phyloP scores from a whole-genome alignment of 2,888 invertebrate species.

The Caenorhabditis japonica region DNA sequence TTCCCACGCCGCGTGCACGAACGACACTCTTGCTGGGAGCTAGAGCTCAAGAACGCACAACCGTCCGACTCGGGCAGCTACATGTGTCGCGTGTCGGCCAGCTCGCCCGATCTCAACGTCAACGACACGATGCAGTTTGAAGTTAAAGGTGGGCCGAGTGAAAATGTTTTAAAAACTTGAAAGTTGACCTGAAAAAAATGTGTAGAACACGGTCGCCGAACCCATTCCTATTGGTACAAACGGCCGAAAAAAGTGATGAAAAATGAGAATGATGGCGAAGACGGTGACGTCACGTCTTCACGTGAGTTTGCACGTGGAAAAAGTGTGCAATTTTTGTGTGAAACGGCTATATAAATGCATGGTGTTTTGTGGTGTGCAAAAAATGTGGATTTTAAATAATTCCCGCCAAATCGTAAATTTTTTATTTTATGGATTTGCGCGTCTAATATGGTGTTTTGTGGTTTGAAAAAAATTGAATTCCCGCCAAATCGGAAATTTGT shows the following conservation, averaged over 20 bases:
- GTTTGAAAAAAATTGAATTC: too few species aligned
- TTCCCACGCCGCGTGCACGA: slow-evolving; percentile 29
- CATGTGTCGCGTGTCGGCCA: slow-evolving; percentile 64
- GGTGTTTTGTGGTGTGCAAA: too few species aligned
- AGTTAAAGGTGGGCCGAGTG: slow-evolving; percentile 75
- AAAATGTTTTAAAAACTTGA: too few species aligned
- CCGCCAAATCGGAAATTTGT: too few species aligned
- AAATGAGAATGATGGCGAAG: slow-evolving; percentile 4
- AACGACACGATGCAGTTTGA: slow-evolving; percentile 71
- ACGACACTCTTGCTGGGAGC: slow-evolving; percentile 68
- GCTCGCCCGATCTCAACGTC: slow-evolving; percentile 42
- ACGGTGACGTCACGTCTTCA: slow-evolving; percentile 5
- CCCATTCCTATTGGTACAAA: slow-evolving; percentile 54
- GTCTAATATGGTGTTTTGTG: too few species aligned
- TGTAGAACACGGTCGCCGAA: slow-evolving; percentile 46
- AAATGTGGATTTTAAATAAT: too few species aligned
- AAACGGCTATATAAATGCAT: slow-evolving; percentile 1
- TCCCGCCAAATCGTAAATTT: too few species aligned
- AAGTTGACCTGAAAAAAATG: not conserved
- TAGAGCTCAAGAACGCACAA: slow-evolving; percentile 71
- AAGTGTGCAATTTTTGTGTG: slow-evolving; percentile 1
- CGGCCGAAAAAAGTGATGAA: slow-evolving; percentile 52
- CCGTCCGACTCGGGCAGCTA: slow-evolving; percentile 72
- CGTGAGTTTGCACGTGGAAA: slow-evolving; percentile 5
- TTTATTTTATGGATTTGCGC: too few species aligned